phyloP scores from a whole-genome alignment of 2,797 vertebrate genomes.

The Argya squamiceps region DNA sequence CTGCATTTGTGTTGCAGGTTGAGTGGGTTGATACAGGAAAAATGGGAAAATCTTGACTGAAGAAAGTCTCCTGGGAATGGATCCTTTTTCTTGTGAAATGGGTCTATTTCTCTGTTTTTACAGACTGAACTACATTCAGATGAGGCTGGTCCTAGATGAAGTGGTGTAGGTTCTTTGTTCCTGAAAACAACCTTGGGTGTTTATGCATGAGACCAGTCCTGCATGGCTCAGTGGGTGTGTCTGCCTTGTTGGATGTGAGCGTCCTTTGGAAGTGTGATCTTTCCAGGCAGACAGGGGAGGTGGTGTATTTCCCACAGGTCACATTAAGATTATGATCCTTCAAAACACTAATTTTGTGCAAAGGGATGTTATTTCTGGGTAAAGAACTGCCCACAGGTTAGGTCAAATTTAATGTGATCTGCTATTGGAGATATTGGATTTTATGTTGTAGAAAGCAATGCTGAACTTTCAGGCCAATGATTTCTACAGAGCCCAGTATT shows the following conservation, averaged over 20 bases:
- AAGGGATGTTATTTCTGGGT: not conserved
- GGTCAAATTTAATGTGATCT: not conserved
- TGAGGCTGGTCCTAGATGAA: not conserved
- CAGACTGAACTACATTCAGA: not conserved
- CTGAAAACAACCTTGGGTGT: not conserved
- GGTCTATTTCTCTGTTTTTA: not conserved
- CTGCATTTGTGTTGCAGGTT: not conserved
- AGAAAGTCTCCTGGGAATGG: not conserved
- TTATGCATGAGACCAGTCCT: not conserved
- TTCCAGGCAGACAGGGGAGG: not conserved
- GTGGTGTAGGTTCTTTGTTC: not conserved
- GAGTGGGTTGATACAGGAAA: not conserved
- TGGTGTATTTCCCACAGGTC: not conserved
- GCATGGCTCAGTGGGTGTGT: not conserved
- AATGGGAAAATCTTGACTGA: not conserved
- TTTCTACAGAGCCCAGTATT: not conserved
- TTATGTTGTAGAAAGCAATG: not conserved
- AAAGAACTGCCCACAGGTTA: not conserved
- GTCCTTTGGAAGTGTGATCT: not conserved
- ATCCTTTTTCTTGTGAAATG: not conserved
- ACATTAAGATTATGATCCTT: not conserved
- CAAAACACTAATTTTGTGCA: not conserved
- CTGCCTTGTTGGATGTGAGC: not conserved
- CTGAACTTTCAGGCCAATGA: not conserved
- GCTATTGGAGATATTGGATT: slow-evolving; percentile 10